phyloP scores from a whole-genome alignment of 64 coral and sea anemone genomes.

The Montipora efflorescens region DNA sequence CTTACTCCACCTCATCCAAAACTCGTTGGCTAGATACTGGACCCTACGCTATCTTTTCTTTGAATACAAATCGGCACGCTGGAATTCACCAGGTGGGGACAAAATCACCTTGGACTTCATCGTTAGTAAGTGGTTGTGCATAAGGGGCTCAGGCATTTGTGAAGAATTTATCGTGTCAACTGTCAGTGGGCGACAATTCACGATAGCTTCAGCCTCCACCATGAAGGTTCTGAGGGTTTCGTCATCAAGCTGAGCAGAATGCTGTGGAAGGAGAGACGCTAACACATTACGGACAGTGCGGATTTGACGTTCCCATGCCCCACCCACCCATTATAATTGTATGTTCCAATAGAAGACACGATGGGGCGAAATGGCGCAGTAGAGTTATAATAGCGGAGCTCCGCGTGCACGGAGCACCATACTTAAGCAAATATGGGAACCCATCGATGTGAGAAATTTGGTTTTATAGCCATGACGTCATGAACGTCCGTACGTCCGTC shows the following conservation, averaged over 20 bases:
- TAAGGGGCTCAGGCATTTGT: slow-evolving; percentile 5
- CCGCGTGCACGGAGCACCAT: no score
- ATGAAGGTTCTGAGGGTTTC: slow-evolving; percentile 38
- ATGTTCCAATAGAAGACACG: no score
- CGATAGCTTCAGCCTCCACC: neutral
- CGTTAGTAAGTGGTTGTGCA: neutral
- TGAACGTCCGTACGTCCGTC: no score
- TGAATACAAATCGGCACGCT: slow-evolving; percentile 28
- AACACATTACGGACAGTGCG: neutral
- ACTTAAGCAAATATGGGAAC: no score
- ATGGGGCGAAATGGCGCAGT: no score
- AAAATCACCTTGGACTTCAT: neutral
- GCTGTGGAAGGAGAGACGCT: neutral
- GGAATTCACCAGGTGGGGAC: slow-evolving; percentile 39
- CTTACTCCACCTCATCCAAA: slow-evolving; percentile 25
- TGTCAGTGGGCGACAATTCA: slow-evolving; percentile 39
- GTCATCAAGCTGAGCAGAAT: slow-evolving; percentile 19
- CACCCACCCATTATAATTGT: slow-evolving; percentile 11
- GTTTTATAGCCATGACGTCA: no score
- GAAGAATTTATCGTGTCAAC: neutral
- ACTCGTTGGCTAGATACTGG: slow-evolving; percentile 1
- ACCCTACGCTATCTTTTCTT: slow-evolving; percentile 21
- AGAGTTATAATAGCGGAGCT: no score
- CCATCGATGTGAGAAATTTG: no score
- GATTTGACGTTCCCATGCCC: slow-evolving; percentile 49